Base-by-base conservation (phyloP, 2,888 invertebrate genomes). In the Euzetes globulus region DNA sequence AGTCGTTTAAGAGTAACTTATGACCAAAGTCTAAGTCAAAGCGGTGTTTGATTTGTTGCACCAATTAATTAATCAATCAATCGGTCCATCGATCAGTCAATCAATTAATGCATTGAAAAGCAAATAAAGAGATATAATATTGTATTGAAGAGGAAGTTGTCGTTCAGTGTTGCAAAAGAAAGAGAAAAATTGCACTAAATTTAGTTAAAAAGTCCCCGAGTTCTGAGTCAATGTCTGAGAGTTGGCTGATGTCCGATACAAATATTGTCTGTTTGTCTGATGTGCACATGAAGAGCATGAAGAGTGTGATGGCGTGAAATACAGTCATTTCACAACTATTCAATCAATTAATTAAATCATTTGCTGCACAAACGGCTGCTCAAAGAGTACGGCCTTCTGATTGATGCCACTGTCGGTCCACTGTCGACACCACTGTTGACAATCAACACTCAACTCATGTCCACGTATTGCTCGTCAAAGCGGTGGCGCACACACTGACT, bases 291-390 rank as follows among this genome's bases (percentile, higher is more conserved):
- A 60, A 41, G 41, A 55, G n/a, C 55, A 22, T 55, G 55, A 68
- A 68, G 68, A 37, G 68, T 63, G 37, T 68, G n/a, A 68, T 68
- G 68, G 37, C 33, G 37, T 68, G 22, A 22, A 63, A 27, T 63
- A 63, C 63, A 29, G 63, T 63, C 27, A 33, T 15, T 63, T 63
- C 27, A 63, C n/a, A n/a, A 63, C 13, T 33, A 19, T 5, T 68
- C 17, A 19, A 11, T 13, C 41, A 41, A 22, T 68, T 22, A 37
- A 19, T 58, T 27, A 41, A 68, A 68, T 37, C 37, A 45, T 41
- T 68, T 41, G 13, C 68, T 68, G 68, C 68, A 68, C 68, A 68
- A 33, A 68, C 37, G n/a, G 68, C 68, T 68, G 68, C 37, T 29
- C 22, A 13, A n/a, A 45, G 22, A 37, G 37, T 37, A 68, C 37